Evolutionary conservation across 2,113 vertebrate genomes (phyloP), one percentile per base, ranked within the genome.

Genomic region (Scomber scombrus): DNA sequence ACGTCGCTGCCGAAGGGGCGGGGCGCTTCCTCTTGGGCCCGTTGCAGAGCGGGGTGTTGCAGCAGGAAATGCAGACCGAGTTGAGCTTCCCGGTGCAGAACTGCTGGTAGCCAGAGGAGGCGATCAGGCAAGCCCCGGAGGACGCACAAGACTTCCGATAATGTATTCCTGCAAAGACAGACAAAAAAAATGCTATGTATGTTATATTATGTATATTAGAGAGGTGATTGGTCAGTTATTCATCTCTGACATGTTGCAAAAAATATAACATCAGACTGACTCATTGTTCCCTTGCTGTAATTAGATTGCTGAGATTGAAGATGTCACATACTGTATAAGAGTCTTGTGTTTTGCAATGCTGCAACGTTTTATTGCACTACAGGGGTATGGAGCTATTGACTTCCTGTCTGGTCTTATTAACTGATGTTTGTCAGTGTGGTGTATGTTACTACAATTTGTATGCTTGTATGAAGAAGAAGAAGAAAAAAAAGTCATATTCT

Each of bases 21-120:
- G 96, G 95, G 1, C 96, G 93, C 92, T 95, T 97, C 94, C 94
- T 97, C 26, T 95, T 93, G 11, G 97, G 97, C 56, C 98, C 98
- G 0, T 99, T 99, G 95, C 98, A 99, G 79, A 99, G 97, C 0
- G 97, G 96, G 0, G 97, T 99, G 94, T 96, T 98, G 90, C 98
- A 99, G 95, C 98, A 99, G 92, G 96, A 97, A 94, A 99, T 99
- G 82, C 98, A 99, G 26, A 99, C 98, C 0, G 98, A 99, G 95
- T 98, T 97, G 82, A 99, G 93, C 92, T 95, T 96, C 79, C 98
- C 98, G 0, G 97, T 97, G 83, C 98, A 99, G 91, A 99, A 99
- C 94, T 97, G 97, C 92, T 99, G 98, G 95, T 99, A 99, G 18
- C 98, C 98, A 0, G 97, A 98, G 0, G 98, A 99, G 86, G 98